Base-by-base conservation (phyloP, 2,888 invertebrate species). In the Pachliopta kotzebuea region DNA sequence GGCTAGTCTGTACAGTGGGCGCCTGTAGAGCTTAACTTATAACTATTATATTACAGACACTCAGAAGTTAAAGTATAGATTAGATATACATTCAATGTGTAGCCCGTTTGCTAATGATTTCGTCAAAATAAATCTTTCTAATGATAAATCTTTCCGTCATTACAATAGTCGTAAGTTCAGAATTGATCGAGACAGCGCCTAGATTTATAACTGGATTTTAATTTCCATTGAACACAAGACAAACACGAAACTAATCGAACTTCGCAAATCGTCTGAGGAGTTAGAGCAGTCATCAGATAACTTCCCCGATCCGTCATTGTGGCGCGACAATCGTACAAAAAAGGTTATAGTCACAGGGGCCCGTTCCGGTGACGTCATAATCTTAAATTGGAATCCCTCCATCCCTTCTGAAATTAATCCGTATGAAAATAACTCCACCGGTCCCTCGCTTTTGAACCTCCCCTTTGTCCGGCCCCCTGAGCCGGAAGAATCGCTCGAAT, bases 381-480 rank as follows among this genome's bases (percentile, higher is more conserved):
- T 65, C 65, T 65, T 65, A 61, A 65, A 65, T 65, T 65, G 65
- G 54, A 61, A 61, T 65, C 65, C 37, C 53, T 53, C 63, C 24
- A 57, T 65, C 61, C 65, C 63, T 50, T 61, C 65, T 66, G 66
- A 70, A 69, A 67, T 69, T 69, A 72, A 70, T 71, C 74, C 74
- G 69, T 74, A 72, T 73, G 66, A 64, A 72, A 74, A 74, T 74
- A 71, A 74, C 72, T 71, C 69, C 65, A 69, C 67, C 69, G 68
- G 63, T 65, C 59, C 60, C 56, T 21, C 60, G 52, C 53, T 45
- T 61, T 54, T 63, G 54, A 57, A 60, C 17, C 57, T 14, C 24
- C 24, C 60, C 60, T 56, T 45, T 56, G 61, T 65, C 56, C 60
- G 53, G 56, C 24, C 58, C 61, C 53, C 50, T 60, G 70, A 70